These are phyloP conservation scores for Trissonchulus latispiculum DNA, from an alignment of 2,888 invertebrate species.

Conservation along the genomic window DNA sequence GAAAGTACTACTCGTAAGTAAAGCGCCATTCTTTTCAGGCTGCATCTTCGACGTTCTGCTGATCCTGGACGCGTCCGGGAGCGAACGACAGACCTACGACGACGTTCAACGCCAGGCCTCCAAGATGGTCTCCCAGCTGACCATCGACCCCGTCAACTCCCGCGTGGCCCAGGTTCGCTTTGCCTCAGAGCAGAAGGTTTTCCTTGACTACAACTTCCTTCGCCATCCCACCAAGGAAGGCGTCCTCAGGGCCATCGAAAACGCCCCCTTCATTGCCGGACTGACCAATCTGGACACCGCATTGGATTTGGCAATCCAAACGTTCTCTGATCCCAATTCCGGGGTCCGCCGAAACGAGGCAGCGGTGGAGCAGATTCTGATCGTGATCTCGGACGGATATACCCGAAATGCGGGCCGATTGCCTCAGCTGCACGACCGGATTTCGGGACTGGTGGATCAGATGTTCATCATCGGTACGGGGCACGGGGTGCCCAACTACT, in stretches of 20 bases:
- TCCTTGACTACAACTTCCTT: background rate
- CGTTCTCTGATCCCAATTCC: background rate
- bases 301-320: background rate
- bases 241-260: background rate
- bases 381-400: background rate
- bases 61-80: conserved; percentile 1
- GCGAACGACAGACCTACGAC: background rate
- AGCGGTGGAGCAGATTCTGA: background rate
- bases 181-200: background rate
- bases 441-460: background rate
- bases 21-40: no score
- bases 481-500: background rate
- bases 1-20: no score
- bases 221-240: background rate
- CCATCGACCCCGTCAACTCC: background rate
- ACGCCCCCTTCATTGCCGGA: background rate
- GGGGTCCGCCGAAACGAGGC: background rate
- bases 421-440: background rate
- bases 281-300: background rate
- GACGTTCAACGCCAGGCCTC: background rate
- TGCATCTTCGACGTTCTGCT: background rate
- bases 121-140: background rate
- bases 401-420: background rate
- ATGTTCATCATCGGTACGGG: background rate
- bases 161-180: background rate